A percentile compares a stretch with the other conserved stretches of the same genome.
These are phyloP conservation scores for Nasonia oneida DNA, from an alignment of 2,888 invertebrate genomes.

Conservation along the genomic window DNA sequence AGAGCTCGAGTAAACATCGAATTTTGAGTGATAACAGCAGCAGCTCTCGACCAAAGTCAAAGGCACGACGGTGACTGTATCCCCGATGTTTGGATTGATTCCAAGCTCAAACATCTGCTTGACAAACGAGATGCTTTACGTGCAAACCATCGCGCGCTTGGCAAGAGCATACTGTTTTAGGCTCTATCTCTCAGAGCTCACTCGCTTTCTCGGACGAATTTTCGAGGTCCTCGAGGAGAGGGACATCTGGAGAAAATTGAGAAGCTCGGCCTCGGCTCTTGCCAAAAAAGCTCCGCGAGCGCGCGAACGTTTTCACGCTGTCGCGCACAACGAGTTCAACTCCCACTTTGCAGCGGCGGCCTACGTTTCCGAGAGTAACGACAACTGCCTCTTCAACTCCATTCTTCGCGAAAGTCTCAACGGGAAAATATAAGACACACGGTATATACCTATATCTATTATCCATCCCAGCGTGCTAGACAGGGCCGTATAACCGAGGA, in stretches of 20 bases:
- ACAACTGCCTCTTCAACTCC: too few species aligned
- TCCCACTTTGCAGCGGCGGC: neutral
- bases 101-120: neutral
- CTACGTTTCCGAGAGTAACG: too few species aligned
- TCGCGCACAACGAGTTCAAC: neutral
- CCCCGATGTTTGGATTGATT: neutral
- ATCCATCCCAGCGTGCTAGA: too few species aligned
- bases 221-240: neutral
- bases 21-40: neutral
- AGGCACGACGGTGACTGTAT: neutral
- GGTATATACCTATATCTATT: too few species aligned
- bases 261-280: neutral
- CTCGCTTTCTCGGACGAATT: neutral
- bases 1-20: neutral
- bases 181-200: too few species aligned
- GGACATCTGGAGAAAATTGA: neutral
- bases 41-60: neutral
- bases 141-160: neutral
- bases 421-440: too few species aligned
- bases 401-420: too few species aligned
- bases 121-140: constrained; percentile 3
- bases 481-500: neutral
- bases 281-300: neutral
- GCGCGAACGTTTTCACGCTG: neutral
- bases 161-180: neutral